These are phyloP conservation scores for Tetramorium simillimum DNA, from an alignment of 1,140 invertebrate species.

Conservation along the genomic window DNA sequence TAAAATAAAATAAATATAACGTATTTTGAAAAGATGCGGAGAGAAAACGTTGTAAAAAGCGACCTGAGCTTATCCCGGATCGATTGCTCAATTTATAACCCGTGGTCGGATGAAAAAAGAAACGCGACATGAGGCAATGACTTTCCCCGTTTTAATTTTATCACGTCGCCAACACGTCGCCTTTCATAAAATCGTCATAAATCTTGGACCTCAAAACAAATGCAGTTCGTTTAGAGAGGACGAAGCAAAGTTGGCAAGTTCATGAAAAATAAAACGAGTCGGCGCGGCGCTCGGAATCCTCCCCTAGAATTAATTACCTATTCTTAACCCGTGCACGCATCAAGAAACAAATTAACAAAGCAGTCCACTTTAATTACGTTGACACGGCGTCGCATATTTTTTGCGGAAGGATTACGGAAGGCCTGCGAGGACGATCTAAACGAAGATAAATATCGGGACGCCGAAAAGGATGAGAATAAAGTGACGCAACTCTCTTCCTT, in stretches of 20 bases:
- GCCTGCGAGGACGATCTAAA: neutral
- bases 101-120: neutral
- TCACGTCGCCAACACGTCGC: constrained; percentile 16
- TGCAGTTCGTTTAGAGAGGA: neutral
- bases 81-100: neutral
- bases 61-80: neutral
- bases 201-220: constrained; percentile 13
- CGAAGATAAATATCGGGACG: constrained; percentile 32
- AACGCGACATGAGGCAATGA: neutral
- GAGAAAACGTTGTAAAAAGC: neutral
- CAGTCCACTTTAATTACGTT: neutral
- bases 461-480: neutral
- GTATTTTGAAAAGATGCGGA: neutral
- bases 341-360: constrained; percentile 41
- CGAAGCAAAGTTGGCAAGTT: neutral
- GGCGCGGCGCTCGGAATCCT: neutral
- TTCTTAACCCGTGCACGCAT: constrained; percentile 21
- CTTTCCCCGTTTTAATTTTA: neutral
- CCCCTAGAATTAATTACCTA: constrained; percentile 17
- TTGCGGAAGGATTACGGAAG: neutral
- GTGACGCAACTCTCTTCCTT: neutral
- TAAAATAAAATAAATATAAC: neutral
- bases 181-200: constrained; percentile 37
- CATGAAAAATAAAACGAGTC: constrained; percentile 5
- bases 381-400: constrained; percentile 10